Base-by-base conservation (phyloP, 1,140 invertebrate genomes). In the Vollenhovia emeryi region DNA sequence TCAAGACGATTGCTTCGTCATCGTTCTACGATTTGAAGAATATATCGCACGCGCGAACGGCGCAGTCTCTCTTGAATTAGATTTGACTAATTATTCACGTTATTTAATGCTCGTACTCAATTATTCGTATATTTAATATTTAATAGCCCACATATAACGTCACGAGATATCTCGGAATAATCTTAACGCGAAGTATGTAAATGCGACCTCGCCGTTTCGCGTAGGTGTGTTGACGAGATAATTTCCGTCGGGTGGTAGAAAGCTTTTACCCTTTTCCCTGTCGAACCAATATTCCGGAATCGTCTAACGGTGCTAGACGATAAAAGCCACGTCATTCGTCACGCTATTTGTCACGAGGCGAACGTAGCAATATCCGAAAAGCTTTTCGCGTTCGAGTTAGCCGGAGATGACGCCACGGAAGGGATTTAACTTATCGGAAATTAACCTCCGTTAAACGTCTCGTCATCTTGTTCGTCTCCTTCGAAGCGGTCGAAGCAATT, bases 281-380 rank as follows among this genome's bases (percentile, higher is more conserved):
- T n/a, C 59, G n/a, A 78, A 43, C 75, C 27, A n/a, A 79, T 68
- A 55, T 40, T 40, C 21, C 76, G 33, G 30, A 68, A 40, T 68
- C 21, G 5, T 50, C 60, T 30, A 36, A 50, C 59, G 43, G 60
- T 78, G 15, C 68, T 30, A 57, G 27, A 6, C 24, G 52, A 87
- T 87, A 60, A 59, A 74, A 80, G 52, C 52, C 4, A 55, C 27
- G 11, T 69, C 86, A 36, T 60, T 60, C 48, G 52, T 76, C 83
- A 86, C 5, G 11, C 11, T 9, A 30, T 76, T 76, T 43, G 33
- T 66, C 62, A 78, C 24, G 5, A 52, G 24, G 27, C 27, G 21
- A 30, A 59, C 5, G 27, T 27, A 11, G 43, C 36, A 40, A 66
- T 80, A 79, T 80, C 43, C 36, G 27, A 45, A 52, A 57, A 40